Base-by-base conservation (phyloP, 2,797 vertebrate species). In the Danio choprae region DNA sequence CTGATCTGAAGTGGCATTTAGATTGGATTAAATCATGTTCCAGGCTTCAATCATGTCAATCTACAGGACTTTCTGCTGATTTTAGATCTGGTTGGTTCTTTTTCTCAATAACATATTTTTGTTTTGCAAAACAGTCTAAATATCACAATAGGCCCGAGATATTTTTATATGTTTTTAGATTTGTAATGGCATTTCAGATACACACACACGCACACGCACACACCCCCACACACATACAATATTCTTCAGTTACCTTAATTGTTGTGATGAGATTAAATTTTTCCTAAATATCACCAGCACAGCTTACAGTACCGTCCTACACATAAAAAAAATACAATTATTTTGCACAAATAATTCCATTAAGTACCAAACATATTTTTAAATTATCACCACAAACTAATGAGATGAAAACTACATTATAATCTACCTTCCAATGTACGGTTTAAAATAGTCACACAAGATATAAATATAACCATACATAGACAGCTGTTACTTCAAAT, bases 1-100 rank as follows among this genome's bases (percentile, higher is more conserved):
- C 89, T 87, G 84, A 85, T 91, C 90, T 92, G 90, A 93, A 95
- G 93, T 93, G 93, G 86, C 93, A 85, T 91, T 91, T 89, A 84
- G 93, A 95, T 94, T 91, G 93, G 94, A 95, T 96, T 95, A 95
- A 90, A 89, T 87, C 87, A 77, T 82, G 73, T 81, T 59, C 60
- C 43, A 11, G 53, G 79, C 38, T 88, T 82, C 81, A 88, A 82
- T 89, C 89, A 84, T 15, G 22, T 73, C 64, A 69, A 62, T 80
- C 50, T 60, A 64, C 79, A 20, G 36, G 58, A 79, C 29, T 29
- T 50, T 70, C 51, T 74, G 3, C 36, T 50, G 55, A 40, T 67
- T 81, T 36, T 36, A 46, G 56, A 64, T 83, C 4, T 67, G 58
- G 22, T 38, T 64, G 41, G 3, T 55, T 60, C 44, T 55, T 75